Base-by-base conservation (phyloP, 2,797 vertebrate genomes). In the Cryptoblepharus egeriae region DNA sequence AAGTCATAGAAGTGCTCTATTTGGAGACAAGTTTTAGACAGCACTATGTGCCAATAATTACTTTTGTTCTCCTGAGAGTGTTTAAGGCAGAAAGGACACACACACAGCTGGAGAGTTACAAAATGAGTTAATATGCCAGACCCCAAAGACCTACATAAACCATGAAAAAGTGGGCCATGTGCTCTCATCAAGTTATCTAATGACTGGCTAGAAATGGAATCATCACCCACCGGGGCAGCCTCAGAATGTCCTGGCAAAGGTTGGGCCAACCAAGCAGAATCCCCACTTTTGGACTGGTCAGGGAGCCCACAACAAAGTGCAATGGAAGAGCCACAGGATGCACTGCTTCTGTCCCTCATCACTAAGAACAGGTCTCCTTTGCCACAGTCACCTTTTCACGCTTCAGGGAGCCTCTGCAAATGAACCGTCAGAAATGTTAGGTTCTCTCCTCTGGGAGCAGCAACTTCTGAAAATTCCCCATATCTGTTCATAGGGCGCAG, bases 361-460 rank as follows among this genome's bases (percentile, higher is more conserved):
- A 49, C n/a, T 15, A 71, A 4, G 1, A 75, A 60, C 0, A 75
- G 58, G 20, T 37, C 3, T 76, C 16, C 39, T 7, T 5, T 73
- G 52, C 37, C 26, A 20, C 6, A 1, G 7, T 30, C 45, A 18
- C 5, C 10, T 49, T 70, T 71, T 32, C 57, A 12, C 32, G 30
- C 20, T 79, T 24, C 26, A 13, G 18, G 45, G n/a, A 35, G 8
- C 26, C 68, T 32, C 1, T 30, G 22, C 15, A 20, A 15, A 71
- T 24, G 11, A 4, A 22, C 5, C 65, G 57, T n/a, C 45, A 32
- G 0, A 0, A 37, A 26, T 1, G 20, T 20, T 5, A 1, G 24
- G 0, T n/a, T 24, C 5, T n/a, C n/a, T n/a, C n/a, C n/a, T n/a
- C n/a, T n/a, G n/a, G n/a, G n/a, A n/a, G n/a, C n/a, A n/a, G n/a